Percentiles rank a stretch among this genome's conserved stretches.
Evolutionary conservation across 1,140 invertebrate genomes (phyloP).

Genomic region (Dryas iulia): DNA sequence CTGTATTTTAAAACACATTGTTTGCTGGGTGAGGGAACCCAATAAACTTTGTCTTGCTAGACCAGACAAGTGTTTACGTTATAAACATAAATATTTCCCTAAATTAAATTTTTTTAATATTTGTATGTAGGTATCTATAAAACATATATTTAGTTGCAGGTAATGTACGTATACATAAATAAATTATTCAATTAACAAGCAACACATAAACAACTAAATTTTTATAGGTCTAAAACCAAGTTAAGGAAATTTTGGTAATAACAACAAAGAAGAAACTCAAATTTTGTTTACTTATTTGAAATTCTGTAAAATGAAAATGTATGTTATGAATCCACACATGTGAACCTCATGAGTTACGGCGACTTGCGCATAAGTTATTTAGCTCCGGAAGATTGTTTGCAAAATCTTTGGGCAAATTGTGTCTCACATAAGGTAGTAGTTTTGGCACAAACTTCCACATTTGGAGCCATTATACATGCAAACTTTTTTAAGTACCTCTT

Average conservation of each 20-base stretch:
- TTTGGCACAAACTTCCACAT: neutral
- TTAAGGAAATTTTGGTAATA: neutral
- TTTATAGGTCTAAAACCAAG: neutral
- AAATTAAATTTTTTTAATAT: no score
- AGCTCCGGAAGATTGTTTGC: constrained; percentile 2
- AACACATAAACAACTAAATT: no score
- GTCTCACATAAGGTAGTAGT: constrained; percentile 4
- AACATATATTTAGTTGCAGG: no score
- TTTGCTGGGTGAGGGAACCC: no score
- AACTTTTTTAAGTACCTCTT: neutral
- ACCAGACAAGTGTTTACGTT: no score
- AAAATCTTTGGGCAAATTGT: constrained; percentile 14
- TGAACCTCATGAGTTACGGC: neutral
- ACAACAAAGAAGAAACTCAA: neutral
- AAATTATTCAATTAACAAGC: no score
- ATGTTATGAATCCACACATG: neutral
- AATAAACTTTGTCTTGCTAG: no score
- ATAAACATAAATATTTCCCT: no score
- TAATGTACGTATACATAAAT: no score
- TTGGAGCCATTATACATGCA: neutral
- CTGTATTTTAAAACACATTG: no score
- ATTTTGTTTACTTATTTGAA: neutral
- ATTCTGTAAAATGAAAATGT: constrained; percentile 6
- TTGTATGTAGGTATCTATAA: no score
- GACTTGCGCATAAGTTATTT: neutral